A percentile compares a stretch with the other conserved stretches of the same genome.
Evolutionary conservation across 2,888 invertebrate species (phyloP).

Genomic region (Neoascia interrupta): DNA sequence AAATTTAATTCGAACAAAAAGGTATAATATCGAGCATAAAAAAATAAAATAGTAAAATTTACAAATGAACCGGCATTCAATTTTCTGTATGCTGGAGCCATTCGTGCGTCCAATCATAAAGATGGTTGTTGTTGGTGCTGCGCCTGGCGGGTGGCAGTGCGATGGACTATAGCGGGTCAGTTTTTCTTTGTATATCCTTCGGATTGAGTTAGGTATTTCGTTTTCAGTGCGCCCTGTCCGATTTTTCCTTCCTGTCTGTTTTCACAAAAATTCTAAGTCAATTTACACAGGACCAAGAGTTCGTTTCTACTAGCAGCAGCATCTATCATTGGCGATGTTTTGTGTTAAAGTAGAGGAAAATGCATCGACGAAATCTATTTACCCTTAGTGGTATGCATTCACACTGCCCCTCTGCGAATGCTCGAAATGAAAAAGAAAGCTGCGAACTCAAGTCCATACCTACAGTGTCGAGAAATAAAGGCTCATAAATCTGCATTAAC

Average conservation of each 20-base stretch:
- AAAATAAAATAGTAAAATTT: no score
- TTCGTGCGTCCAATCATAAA: constrained; percentile 27
- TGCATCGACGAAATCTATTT: constrained; percentile 44
- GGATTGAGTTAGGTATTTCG: background rate
- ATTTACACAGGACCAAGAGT: constrained; percentile 42
- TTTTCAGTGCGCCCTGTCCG: constrained; percentile 36
- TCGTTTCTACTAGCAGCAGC: constrained; percentile 29
- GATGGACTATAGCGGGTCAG: background rate
- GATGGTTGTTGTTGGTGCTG: constrained; percentile 53
- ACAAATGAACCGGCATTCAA: no score
- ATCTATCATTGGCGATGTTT: constrained; percentile 47
- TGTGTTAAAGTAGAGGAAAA: constrained; percentile 13
- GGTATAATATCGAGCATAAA: no score
- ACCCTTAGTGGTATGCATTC: background rate
- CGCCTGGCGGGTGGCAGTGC: no score
- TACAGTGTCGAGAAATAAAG: constrained; percentile 49
- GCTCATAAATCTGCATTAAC: constrained; percentile 65
- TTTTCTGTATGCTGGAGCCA: constrained; percentile 15
- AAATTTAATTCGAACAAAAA: no score
- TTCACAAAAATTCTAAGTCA: constrained; percentile 61
- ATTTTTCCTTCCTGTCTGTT: constrained; percentile 54
- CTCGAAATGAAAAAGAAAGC: constrained; percentile 31
- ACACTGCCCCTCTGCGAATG: background rate
- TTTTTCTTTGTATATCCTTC: constrained; percentile 1
- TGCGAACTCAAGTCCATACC: constrained; percentile 47